Percentiles rank a stretch among this genome's conserved stretches.
Evolutionary conservation across 2,113 vertebrate species (phyloP).

Genomic region (Pipra filicauda): DNA sequence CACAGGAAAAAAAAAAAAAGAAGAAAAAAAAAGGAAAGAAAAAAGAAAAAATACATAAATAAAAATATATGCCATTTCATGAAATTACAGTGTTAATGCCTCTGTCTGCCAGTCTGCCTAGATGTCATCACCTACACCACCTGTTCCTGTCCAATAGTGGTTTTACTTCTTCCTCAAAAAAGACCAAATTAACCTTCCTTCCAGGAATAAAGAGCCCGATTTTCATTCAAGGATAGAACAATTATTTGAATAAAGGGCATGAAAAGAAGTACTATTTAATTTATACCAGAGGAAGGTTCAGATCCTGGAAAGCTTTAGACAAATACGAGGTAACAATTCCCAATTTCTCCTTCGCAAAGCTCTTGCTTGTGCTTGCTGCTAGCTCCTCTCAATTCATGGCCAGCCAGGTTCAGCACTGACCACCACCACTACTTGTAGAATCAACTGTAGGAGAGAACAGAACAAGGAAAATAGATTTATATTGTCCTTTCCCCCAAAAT

Average conservation of each 20-base stretch:
- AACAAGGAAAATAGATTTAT: not conserved
- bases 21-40: too few relatives aligned
- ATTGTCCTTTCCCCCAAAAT: not conserved
- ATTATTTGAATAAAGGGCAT: not conserved
- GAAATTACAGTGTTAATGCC: not conserved
- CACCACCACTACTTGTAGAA: not conserved
- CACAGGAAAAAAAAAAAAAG: not conserved
- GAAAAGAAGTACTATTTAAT: not conserved
- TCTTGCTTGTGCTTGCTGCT: not conserved
- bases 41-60: not conserved
- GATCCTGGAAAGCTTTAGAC: not conserved
- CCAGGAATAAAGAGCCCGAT: not conserved
- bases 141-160: not conserved
- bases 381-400: not conserved
- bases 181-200: not conserved
- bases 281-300: not conserved
- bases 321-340: not conserved
- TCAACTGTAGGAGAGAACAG: not conserved
- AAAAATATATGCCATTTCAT: conserved; percentile 21
- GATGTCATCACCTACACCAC: not conserved
- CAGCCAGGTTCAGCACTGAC: not conserved
- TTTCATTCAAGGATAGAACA: not conserved
- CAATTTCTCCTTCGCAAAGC: not conserved
- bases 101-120: not conserved
- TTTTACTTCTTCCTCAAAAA: not conserved